Conservation (phyloP, 2,888 invertebrate species). For the Brachycybe producta region DNA sequence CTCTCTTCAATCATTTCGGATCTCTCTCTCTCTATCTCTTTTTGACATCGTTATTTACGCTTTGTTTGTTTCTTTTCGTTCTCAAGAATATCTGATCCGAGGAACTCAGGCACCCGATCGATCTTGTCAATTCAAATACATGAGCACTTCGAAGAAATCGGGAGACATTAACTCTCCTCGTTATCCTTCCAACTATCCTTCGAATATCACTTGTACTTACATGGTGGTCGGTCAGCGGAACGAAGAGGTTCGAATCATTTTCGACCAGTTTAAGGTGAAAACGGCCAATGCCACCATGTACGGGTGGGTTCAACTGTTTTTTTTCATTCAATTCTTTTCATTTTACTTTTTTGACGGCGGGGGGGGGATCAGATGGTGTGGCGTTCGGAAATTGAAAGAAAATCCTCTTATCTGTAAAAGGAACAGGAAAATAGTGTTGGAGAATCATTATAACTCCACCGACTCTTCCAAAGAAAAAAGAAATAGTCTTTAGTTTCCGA, state of each 20-base stretch:
- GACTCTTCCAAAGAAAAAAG: too few relatives aligned
- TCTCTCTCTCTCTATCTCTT: conserved; percentile 14
- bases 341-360: too few relatives aligned
- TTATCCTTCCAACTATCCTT: conserved; percentile 93
- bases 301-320: conserved; percentile 13
- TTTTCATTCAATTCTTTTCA: not conserved
- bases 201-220: conserved; percentile 87
- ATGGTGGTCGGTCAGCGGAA: conserved; percentile 61
- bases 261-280: conserved; percentile 80
- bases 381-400: too few relatives aligned
- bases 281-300: conserved; percentile 39
- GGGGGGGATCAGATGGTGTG: too few relatives aligned
- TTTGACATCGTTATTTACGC: too few relatives aligned
- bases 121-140: conserved; percentile 77
- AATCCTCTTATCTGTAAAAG: too few relatives aligned
- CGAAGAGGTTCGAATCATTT: conserved; percentile 79
- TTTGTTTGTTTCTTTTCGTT: conserved; percentile 34
- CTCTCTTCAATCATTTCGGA: conserved; percentile 24
- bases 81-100: conserved; percentile 78
- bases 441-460: too few relatives aligned
- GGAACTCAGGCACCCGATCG: conserved; percentile 88
- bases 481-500: too few relatives aligned
- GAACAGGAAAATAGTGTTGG: conserved; percentile 3
- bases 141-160: conserved; percentile 68
- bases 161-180: conserved; percentile 92